Percentiles rank a stretch among this genome's conserved stretches.
Conservation (phyloP, 1,140 invertebrate species). For the Drosophila malerkotliana region DNA sequence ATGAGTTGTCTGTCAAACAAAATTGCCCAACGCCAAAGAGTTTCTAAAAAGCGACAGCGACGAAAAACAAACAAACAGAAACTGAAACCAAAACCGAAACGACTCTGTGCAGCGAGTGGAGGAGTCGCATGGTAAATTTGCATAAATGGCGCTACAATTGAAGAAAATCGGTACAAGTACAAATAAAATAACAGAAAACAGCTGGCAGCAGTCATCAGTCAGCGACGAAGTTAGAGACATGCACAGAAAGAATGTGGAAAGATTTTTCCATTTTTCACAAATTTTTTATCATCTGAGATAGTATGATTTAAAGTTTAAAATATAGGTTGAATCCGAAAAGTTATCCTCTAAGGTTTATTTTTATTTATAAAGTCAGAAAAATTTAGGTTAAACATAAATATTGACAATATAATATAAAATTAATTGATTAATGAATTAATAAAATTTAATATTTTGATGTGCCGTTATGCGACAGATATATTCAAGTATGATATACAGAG, state of each 20-base stretch:
- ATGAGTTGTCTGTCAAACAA: conserved; percentile 80
- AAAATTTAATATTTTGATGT: too few species aligned
- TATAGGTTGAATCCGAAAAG: too few species aligned
- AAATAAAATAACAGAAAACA: conserved; percentile 65
- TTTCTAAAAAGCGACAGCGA: conserved; percentile 58
- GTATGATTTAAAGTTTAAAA: neutral
- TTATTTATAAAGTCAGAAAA: too few species aligned
- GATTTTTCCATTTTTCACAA: neutral
- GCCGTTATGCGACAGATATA: too few species aligned
- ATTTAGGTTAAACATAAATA: too few species aligned
- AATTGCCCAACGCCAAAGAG: conserved; percentile 73
- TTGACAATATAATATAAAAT: too few species aligned
- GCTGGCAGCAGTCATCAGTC: conserved; percentile 45
- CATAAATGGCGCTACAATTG: conserved; percentile 81
- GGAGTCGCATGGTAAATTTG: conserved; percentile 72
- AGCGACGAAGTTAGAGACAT: conserved; percentile 42
- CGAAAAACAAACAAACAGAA: conserved; percentile 68
- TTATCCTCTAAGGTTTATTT: too few species aligned
- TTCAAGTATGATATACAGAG: too few species aligned
- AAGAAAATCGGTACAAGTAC: conserved; percentile 78
- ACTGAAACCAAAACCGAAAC: conserved; percentile 68
- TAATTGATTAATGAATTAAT: too few species aligned
- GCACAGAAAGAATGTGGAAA: conserved; percentile 23
- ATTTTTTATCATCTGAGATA: neutral
- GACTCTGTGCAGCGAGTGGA: conserved; percentile 35